phyloP scores from a whole-genome alignment of 2,113 vertebrate species.

The Machaerirhynchus nigripectus region DNA sequence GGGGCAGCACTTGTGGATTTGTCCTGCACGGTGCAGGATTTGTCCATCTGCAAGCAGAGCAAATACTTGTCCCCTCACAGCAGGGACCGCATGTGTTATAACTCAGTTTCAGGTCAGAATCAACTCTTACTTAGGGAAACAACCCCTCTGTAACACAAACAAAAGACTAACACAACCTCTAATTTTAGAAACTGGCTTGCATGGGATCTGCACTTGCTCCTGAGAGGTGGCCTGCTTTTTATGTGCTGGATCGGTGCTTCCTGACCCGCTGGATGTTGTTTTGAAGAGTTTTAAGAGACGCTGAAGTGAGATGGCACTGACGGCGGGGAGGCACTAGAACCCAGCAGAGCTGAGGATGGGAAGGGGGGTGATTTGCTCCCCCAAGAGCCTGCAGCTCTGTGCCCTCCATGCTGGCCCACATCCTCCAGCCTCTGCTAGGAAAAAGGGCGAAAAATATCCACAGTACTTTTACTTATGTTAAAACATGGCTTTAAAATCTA shows the following conservation, averaged over 20 bases:
- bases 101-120: neutral
- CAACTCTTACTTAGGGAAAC: neutral
- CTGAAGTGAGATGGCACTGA: neutral
- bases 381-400: neutral
- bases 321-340: neutral
- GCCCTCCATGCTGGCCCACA: neutral
- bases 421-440: neutral
- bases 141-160: neutral
- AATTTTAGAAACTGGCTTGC: neutral
- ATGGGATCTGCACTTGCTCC: neutral
- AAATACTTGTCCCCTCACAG: neutral
- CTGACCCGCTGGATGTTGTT: neutral
- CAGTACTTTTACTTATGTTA: neutral
- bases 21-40: neutral
- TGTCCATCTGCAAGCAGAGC: neutral
- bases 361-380: neutral
- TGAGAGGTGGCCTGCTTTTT: neutral
- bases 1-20: neutral
- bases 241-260: neutral
- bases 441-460: accelerated
- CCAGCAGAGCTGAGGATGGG: accelerated
- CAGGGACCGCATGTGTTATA: accelerated
- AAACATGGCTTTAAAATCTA: neutral
- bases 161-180: neutral
- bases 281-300: neutral